phyloP scores from a whole-genome alignment of 2,888 invertebrate species.

The Teinopalpus imperialis region DNA sequence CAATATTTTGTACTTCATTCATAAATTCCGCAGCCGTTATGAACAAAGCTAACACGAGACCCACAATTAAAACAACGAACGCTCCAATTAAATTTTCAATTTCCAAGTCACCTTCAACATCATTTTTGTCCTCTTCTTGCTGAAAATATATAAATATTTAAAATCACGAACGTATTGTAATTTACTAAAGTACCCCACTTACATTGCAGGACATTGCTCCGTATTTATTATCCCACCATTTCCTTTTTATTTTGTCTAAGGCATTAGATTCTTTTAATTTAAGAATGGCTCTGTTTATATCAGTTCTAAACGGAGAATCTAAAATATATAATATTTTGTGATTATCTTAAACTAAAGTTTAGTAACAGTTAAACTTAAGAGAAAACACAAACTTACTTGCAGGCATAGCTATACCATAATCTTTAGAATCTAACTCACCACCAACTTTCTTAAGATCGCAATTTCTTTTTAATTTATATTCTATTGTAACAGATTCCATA shows the following conservation, averaged over 20 bases:
- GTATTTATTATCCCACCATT: conserved; percentile 93
- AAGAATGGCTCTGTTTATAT: conserved; percentile 92
- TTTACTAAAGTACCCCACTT: conserved; percentile 15
- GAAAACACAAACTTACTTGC: conserved; percentile 85
- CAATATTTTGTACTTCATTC: conserved; percentile 73
- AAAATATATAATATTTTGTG: conserved; percentile 33
- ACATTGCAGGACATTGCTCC: conserved; percentile 82
- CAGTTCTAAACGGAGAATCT: conserved; percentile 88
- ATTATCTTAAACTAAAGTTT: not conserved
- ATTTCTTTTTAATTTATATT: conserved; percentile 92
- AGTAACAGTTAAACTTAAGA: not conserved
- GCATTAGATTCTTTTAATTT: conserved; percentile 92
- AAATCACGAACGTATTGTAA: not conserved
- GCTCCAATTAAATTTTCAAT: conserved; percentile 64
- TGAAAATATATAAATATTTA: conserved; percentile 2
- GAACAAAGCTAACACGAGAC: conserved; percentile 56
- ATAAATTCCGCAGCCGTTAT: conserved; percentile 69
- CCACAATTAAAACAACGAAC: conserved; percentile 64
- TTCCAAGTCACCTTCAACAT: conserved; percentile 76
- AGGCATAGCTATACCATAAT: conserved; percentile 93
- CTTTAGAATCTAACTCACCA: conserved; percentile 89
- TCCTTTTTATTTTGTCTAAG: conserved; percentile 89
- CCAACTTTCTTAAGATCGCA: conserved; percentile 92
- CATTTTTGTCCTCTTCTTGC: conserved; percentile 74
- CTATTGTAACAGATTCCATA: conserved; percentile 97